phyloP scores from a whole-genome alignment of 2,797 vertebrate species.

The Gadopsis marmoratus region DNA sequence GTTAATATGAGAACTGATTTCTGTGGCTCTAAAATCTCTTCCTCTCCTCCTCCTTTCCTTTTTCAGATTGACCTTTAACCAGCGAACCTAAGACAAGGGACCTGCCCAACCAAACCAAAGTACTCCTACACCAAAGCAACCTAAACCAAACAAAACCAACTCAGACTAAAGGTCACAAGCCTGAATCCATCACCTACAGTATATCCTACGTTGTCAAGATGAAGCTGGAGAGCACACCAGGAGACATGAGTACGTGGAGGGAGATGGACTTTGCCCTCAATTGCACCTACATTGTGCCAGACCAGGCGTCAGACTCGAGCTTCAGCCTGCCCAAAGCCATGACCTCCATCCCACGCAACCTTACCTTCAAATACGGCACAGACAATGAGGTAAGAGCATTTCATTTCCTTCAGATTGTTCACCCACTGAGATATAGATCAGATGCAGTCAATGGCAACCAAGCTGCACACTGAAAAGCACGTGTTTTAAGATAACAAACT shows the following conservation, averaged over 20 bases:
- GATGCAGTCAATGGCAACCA: neutral
- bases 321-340: conserved; percentile 80
- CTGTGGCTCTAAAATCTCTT: conserved; percentile 3
- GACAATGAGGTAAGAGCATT: conserved; percentile 78
- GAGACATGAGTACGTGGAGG: conserved; percentile 80
- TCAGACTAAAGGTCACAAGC: conserved; percentile 20
- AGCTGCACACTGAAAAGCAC: no score
- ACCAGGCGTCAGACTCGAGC: conserved; percentile 80
- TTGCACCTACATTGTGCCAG: conserved; percentile 86
- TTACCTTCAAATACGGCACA: conserved; percentile 77
- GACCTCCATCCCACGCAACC: conserved; percentile 86
- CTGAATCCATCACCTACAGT: neutral
- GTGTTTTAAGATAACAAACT: neutral
- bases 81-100: conserved; percentile 57
- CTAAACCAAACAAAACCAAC: conserved; percentile 56
- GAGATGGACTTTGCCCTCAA: conserved; percentile 83
- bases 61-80: conserved; percentile 73
- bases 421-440: neutral
- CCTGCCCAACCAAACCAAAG: conserved; percentile 57
- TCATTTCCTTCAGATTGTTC: neutral
- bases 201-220: conserved; percentile 50
- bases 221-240: conserved; percentile 77
- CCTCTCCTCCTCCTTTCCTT: conserved; percentile 8
- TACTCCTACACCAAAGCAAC: conserved; percentile 67
- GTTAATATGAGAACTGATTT: neutral